These are phyloP conservation scores for Latrodectus geometricus DNA, from an alignment of 1,140 invertebrate species.

Conservation along the genomic window DNA sequence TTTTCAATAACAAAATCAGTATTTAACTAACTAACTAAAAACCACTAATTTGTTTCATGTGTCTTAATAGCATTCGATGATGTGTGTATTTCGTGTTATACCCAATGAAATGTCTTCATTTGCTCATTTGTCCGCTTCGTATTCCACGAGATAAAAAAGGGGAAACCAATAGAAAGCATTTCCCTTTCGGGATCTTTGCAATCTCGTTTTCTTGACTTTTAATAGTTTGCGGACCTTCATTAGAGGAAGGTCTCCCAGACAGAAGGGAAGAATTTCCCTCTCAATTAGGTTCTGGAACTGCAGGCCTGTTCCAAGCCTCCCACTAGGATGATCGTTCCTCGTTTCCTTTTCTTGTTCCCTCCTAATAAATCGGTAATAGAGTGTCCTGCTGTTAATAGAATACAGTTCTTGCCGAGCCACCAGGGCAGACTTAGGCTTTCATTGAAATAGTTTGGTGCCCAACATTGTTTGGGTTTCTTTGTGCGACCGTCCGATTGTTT, in stretches of 20 bases:
- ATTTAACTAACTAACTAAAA: too few species aligned
- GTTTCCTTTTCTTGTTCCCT: slow-evolving; percentile 4
- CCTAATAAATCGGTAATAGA: slow-evolving; percentile 22
- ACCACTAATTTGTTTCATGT: too few species aligned
- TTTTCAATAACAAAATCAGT: too few species aligned
- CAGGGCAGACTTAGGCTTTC: slow-evolving; percentile 2
- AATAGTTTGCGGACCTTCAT: slow-evolving; percentile 11
- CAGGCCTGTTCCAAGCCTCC: neutral
- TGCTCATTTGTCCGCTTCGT: too few species aligned
- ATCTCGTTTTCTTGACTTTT: neutral
- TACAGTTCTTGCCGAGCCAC: neutral
- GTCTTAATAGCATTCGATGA: too few species aligned
- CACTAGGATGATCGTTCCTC: neutral
- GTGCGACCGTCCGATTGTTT: neutral
- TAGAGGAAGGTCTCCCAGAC: neutral
- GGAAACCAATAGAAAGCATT: neutral
- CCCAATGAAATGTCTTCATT: too few species aligned
- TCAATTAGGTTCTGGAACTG: slow-evolving; percentile 1
- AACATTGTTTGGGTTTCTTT: neutral
- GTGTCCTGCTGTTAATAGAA: slow-evolving; percentile 24
- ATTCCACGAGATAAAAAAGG: too few species aligned
- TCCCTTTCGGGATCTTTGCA: neutral
- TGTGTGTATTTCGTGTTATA: too few species aligned
- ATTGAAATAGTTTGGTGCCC: neutral
- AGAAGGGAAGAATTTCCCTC: slow-evolving; percentile 10